phyloP scores from a whole-genome alignment of 2,113 vertebrate genomes.

The Columba janthina region DNA sequence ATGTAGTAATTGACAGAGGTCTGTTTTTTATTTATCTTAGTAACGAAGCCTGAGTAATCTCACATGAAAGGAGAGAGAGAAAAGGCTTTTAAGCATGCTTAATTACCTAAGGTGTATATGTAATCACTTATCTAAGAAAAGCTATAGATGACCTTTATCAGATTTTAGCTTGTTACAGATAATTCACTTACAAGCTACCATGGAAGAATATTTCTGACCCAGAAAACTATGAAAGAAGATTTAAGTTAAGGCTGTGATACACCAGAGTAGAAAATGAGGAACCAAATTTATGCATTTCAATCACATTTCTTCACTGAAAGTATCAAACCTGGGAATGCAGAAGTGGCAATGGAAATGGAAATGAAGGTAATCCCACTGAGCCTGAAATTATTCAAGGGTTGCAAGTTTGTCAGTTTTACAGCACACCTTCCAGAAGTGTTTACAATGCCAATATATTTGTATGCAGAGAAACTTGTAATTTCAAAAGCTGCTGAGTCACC shows the following conservation, averaged over 20 bases:
- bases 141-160: not conserved
- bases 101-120: not conserved
- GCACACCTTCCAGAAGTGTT: not conserved
- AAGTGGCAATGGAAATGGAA: not conserved
- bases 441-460: not conserved
- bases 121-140: not conserved
- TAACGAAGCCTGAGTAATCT: not conserved
- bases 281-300: not conserved
- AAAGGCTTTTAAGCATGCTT: not conserved
- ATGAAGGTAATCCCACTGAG: not conserved
- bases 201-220: not conserved
- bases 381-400: slow-evolving; percentile 9
- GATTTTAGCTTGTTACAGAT: not conserved
- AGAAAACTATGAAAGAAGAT: not conserved
- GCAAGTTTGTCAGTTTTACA: not conserved
- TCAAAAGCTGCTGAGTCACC: slow-evolving; percentile 2
- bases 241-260: not conserved
- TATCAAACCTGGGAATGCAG: not conserved
- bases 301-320: not conserved
- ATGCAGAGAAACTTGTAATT: not conserved
- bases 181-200: not conserved
- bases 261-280: not conserved
- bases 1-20: not conserved
- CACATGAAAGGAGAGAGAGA: not conserved
- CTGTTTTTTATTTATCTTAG: not conserved